Base-by-base conservation (phyloP, 2,113 vertebrate genomes). In the Gymnogyps californianus region DNA sequence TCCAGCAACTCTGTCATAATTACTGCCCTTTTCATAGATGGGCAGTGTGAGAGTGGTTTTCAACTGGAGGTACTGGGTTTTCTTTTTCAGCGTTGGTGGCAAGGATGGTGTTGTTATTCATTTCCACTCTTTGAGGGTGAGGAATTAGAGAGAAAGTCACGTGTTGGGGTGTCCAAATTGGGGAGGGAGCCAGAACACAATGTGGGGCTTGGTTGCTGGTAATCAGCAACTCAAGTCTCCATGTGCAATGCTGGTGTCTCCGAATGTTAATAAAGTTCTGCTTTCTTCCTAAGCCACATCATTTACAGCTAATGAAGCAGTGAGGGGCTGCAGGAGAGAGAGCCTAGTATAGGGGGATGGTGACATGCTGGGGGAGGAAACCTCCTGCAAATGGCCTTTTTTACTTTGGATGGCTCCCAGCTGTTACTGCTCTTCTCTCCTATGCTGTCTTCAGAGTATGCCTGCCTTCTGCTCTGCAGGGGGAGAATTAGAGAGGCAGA, bases 401-500 rank as follows among this genome's bases (percentile, higher is more conserved):
- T 90, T 91, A n/a, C 36, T 87, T 89, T 0, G 4, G 47, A 83
- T 83, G 87, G 93, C 70, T 94, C 66, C 65, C 81, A 94, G 87
- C 94, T 95, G 91, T 94, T 62, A 79, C 54, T 66, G 65, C 15
- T 83, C 70, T 82, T 74, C 78, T 86, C 32, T 93, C 69, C 47
- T 87, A 2, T 79, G 75, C 61, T 79, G 47, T 54, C 77, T 85
- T 93, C 52, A 13, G 57, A 78, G 52, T 62, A 66, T 72, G 58
- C 29, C 77, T 89, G 52, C 81, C 54, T 90, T 81, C 76, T 80
- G 57, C 89, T 66, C 83, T 95, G 95, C 89, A 85, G 91, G 86
- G 78, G 78, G 71, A 96, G 91, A 95, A 92, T 95, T 91, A 94
- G 81, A 90, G 57, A 91, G 36, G 64, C 61, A 84, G 86, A 85